These are phyloP conservation scores for Plagiodera versicolora DNA, from an alignment of 2,888 invertebrate genomes.

Conservation along the genomic window DNA sequence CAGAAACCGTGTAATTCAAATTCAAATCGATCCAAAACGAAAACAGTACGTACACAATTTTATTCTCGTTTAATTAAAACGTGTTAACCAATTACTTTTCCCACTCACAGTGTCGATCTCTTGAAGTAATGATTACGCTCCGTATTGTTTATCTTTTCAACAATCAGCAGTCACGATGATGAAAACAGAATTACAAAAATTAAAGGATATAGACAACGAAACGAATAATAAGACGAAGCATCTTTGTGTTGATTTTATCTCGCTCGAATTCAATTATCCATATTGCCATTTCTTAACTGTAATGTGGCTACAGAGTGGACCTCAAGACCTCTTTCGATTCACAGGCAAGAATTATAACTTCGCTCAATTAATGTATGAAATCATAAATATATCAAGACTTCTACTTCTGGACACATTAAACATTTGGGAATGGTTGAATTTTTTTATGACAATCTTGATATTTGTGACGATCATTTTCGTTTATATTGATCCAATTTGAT, in stretches of 20 bases:
- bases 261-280: neutral
- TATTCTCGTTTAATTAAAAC: constrained; percentile 26
- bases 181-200: neutral
- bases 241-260: neutral
- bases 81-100: constrained; percentile 23
- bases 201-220: neutral
- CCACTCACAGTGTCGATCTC: constrained; percentile 14
- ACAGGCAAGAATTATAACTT: too few relatives aligned
- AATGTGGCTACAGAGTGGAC: too few relatives aligned
- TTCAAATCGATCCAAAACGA: constrained; percentile 20
- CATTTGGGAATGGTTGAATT: too few relatives aligned
- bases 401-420: too few relatives aligned
- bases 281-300: neutral
- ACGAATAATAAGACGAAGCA: neutral
- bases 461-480: too few relatives aligned
- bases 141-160: neutral
- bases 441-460: too few relatives aligned
- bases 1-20: constrained; percentile 22
- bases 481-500: too few relatives aligned
- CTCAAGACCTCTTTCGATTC: too few relatives aligned
- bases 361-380: too few relatives aligned
- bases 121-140: constrained; percentile 8
- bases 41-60: constrained; percentile 6
- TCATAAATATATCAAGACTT: too few relatives aligned
- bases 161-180: neutral